Evolutionary conservation across 1,140 invertebrate genomes (phyloP).

Genomic region (Eurosta solidaginis): DNA sequence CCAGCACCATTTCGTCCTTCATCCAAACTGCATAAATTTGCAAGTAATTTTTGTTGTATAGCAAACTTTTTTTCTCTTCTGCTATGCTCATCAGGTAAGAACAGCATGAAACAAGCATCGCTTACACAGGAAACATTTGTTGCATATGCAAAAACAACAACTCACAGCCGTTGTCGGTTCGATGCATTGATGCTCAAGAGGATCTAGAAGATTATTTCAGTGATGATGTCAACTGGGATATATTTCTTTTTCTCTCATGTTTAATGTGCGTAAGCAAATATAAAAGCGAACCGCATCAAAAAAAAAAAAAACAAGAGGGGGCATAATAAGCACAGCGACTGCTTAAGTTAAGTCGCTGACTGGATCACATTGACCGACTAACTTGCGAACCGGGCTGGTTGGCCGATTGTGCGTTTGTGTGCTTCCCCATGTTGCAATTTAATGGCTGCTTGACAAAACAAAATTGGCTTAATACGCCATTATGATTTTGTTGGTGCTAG

Average conservation of each 20-base stretch:
- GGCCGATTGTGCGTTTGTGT: neutral
- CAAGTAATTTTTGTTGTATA: neutral
- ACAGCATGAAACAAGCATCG: neutral
- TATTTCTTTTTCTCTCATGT: neutral
- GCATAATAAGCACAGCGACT: neutral
- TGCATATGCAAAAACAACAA: conserved; percentile 20
- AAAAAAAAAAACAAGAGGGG: too few relatives aligned
- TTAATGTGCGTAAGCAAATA: neutral
- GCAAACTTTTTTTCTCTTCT: neutral
- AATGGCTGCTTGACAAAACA: conserved; percentile 27
- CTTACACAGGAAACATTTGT: conserved; percentile 20
- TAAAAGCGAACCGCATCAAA: neutral
- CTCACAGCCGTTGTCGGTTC: conserved; percentile 1
- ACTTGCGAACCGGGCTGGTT: neutral
- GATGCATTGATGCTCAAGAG: neutral
- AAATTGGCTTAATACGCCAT: conserved; percentile 26
- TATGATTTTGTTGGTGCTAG: conserved; percentile 1
- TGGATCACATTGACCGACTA: neutral
- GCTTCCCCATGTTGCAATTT: neutral
- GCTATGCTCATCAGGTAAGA: neutral
- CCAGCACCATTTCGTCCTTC: neutral
- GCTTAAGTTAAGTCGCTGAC: neutral
- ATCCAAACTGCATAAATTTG: neutral
- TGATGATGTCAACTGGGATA: neutral
- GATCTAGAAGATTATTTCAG: neutral